Conservation (phyloP, 1,140 invertebrate species). For the Trachelipus rathkii region DNA sequence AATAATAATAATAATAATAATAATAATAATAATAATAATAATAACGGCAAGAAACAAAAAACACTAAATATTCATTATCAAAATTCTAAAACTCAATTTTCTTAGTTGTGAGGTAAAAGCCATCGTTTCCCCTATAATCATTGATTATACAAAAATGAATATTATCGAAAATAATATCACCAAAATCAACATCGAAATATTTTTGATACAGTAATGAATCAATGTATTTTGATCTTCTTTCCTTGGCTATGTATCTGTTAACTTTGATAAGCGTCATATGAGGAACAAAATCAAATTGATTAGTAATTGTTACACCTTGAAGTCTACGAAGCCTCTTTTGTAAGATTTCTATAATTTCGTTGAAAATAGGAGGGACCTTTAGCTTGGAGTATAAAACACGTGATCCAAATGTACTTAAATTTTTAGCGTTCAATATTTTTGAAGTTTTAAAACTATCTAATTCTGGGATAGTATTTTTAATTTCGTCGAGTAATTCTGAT, state of each 20-base stretch:
- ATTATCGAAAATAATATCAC: slow-evolving; percentile 40
- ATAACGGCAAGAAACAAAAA: too few relatives aligned
- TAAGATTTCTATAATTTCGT: slow-evolving; percentile 22
- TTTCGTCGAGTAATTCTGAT: slow-evolving; percentile 20
- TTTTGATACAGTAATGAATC: slow-evolving; percentile 40
- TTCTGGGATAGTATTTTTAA: slow-evolving; percentile 22
- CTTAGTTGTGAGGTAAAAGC: slow-evolving; percentile 43
- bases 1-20: too few relatives aligned
- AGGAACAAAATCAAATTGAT: slow-evolving; percentile 46
- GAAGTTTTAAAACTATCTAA: neutral
- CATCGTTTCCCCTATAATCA: slow-evolving; percentile 35
- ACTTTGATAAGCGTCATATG: slow-evolving; percentile 46
- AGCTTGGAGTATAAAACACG: slow-evolving; percentile 43
- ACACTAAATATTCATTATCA: too few relatives aligned
- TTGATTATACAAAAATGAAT: slow-evolving; percentile 45
- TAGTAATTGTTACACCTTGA: slow-evolving; percentile 39
- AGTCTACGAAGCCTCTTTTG: slow-evolving; percentile 22
- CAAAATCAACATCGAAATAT: slow-evolving; percentile 36
- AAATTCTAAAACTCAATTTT: slow-evolving; percentile 28
- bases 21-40: too few relatives aligned
- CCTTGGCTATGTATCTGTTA: slow-evolving; percentile 34
- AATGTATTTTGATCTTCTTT: slow-evolving; percentile 44
- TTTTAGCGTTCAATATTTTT: slow-evolving; percentile 21
- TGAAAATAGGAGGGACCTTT: slow-evolving; percentile 30
- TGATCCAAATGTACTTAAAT: slow-evolving; percentile 43